Base-by-base conservation (phyloP, 2,888 invertebrate species). In the Allacma fusca region DNA sequence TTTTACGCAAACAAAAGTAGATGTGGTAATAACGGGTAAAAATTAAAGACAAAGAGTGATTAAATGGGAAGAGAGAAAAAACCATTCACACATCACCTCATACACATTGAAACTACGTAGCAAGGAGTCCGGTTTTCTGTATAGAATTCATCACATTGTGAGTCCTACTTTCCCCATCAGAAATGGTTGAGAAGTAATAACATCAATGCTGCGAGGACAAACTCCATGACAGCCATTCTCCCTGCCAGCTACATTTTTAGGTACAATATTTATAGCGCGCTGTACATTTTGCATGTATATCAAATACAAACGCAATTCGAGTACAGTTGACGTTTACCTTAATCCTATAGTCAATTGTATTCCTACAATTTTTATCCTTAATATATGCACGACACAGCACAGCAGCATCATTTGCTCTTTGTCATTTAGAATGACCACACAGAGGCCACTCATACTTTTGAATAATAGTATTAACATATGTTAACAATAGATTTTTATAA, bases 191-290 rank as follows among this genome's bases (percentile, higher is more conserved):
- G n/a, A 50, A 50, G 16, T 9, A 19, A 50, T 50, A 16, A 50
- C 50, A n/a, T 19, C 9, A 50, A 50, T 50, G 50, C n/a, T 72
- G n/a, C 62, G 72, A 62, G 28, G 23, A 74, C 74, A 67, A 74
- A 65, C 1, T 65, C 65, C 74, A 65, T 67, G n/a, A 26, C 74
- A 74, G 74, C 43, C 74, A 26, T 65, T 65, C 74, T 65, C 72
- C 76, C 64, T 73, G 68, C 73, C 28, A 62, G 57, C 74, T 74
- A 74, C 77, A 73, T 73, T 76, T 80, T 82, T 82, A 82, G 82
- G 82, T 82, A 82, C 82, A 81, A 78, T 81, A 80, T 82, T 79
- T 81, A 81, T 82, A 82, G 81, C 81, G 82, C 82, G 80, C 81
- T 80, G 80, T 75, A 81, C 80, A 76, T 67, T 24, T 76, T 74